Evolutionary conservation across 2,888 invertebrate genomes (phyloP), one percentile per base, ranked within the genome.

Genomic region (Graphium colonna): DNA sequence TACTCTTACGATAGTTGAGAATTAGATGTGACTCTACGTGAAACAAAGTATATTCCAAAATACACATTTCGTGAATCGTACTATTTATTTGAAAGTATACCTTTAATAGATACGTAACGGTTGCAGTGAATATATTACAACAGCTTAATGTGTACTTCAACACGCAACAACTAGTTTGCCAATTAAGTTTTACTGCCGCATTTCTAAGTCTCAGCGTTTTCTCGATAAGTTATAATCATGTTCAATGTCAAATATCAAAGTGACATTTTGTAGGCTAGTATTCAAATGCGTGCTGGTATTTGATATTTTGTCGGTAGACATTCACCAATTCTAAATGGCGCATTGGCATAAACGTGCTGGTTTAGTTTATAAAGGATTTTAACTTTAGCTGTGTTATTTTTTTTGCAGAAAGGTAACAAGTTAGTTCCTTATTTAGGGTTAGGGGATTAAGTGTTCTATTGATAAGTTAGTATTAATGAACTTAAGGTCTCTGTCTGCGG

Each of bases 131-230:
- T 7, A 9, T 9, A 31, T 31, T 31, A 10, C 31, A 31, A 31
- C 31, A 10, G 9, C 8, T 9, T 31, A 31, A 31, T 1, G 31
- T 9, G 31, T 26, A 9, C 8, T 31, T 3, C 5, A 3, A 21
- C 21, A 21, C 21, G 21, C 21, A 21, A 21, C 5, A 21, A 31
- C 10, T 31, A 9, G 8, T 31, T 10, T 31, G 10, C 8, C 31
- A 9, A 33, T 46, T 13, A 16, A 51, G 51, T 61, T 57, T 59
- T 54, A 61, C 56, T 63, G 58, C 68, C 63, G 67, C 68, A 68
- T 68, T 66, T 65, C 61, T 49, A 21, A 21, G 21, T 21, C 21
- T 3, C 21, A 21, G 21, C 21, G 21, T 21, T 21, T 21, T 21
- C 21, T 21, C 21, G 21, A 21, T 31, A 31, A 31, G 10, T 31